phyloP scores from a whole-genome alignment of 2,797 vertebrate species.

The Gambusia yucatana region DNA sequence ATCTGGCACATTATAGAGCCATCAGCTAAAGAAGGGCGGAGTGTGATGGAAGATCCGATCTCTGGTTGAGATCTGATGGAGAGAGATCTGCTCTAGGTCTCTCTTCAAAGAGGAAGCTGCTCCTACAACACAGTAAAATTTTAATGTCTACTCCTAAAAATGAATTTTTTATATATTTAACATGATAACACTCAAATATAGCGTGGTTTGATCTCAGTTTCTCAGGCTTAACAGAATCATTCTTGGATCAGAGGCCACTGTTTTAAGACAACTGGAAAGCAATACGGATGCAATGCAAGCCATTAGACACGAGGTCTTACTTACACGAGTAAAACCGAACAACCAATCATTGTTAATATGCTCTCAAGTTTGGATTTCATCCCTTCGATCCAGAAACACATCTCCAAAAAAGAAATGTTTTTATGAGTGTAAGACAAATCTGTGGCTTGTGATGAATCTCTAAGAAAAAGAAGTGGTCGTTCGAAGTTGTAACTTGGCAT shows the following conservation, averaged over 20 bases:
- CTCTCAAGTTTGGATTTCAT: slow-evolving; percentile 50
- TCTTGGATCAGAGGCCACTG: slow-evolving; percentile 62
- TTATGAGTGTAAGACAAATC: slow-evolving; percentile 66
- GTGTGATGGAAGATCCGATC: slow-evolving; percentile 33
- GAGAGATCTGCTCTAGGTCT: slow-evolving; percentile 14
- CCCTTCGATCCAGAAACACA: slow-evolving; percentile 55
- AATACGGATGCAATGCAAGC: slow-evolving; percentile 84
- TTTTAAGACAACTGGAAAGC: slow-evolving; percentile 77
- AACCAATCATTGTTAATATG: slow-evolving; percentile 55
- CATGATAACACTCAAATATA: slow-evolving; percentile 45
- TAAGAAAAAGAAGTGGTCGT: slow-evolving; percentile 18
- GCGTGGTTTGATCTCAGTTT: slow-evolving; percentile 68
- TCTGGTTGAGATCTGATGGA: slow-evolving; percentile 43
- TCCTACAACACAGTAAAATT: slow-evolving; percentile 64
- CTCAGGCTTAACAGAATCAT: slow-evolving; percentile 78
- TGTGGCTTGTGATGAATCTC: slow-evolving; percentile 57
- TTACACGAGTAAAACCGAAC: slow-evolving; percentile 59
- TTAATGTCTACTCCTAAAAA: slow-evolving; percentile 48
- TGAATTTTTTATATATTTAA: slow-evolving; percentile 49
- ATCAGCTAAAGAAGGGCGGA: slow-evolving; percentile 35
- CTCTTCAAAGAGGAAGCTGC: slow-evolving; percentile 42
- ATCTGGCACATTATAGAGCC: slow-evolving; percentile 31
- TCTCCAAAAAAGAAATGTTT: slow-evolving; percentile 63
- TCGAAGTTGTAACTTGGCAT: slow-evolving; percentile 23
- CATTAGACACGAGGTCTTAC: slow-evolving; percentile 66